A percentile compares a stretch with the other conserved stretches of the same genome.
Conservation (phyloP, 2,888 invertebrate genomes). For the Cactoblastis cactorum region DNA sequence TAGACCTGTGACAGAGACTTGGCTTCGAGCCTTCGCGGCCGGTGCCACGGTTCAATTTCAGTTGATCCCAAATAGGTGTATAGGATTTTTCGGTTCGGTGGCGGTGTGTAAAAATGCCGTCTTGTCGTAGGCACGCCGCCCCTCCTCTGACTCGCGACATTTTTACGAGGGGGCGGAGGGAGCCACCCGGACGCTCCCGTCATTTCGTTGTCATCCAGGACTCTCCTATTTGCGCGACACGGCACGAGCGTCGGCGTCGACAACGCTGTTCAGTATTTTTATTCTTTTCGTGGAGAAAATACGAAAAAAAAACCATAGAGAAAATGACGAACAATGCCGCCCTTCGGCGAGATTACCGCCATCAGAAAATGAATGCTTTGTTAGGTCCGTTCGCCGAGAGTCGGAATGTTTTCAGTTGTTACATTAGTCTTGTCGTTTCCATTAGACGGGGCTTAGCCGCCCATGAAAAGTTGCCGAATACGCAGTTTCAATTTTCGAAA, state of each 20-base stretch:
- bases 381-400: conserved; percentile 63
- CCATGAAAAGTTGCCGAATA: conserved; percentile 56
- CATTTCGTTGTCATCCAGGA: conserved; percentile 76
- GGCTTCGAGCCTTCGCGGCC: conserved; percentile 27
- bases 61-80: conserved; percentile 35
- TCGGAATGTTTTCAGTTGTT: conserved; percentile 70
- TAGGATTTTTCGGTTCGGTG: conserved; percentile 52
- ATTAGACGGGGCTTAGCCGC: conserved; percentile 50
- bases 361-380: conserved; percentile 78
- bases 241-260: conserved; percentile 69
- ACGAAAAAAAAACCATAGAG: conserved; percentile 60
- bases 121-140: conserved; percentile 69
- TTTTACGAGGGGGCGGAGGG: conserved; percentile 59
- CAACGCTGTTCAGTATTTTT: conserved; percentile 75
- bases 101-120: conserved; percentile 71
- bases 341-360: conserved; percentile 78
- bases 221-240: conserved; percentile 71
- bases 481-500: conserved; percentile 49
- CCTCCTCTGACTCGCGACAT: conserved; percentile 68
- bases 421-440: conserved; percentile 73
- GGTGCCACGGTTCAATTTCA: conserved; percentile 38
- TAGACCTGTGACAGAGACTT: conserved; percentile 27
- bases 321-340: conserved; percentile 75
- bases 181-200: conserved; percentile 68
- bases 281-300: conserved; percentile 70